Base-by-base conservation (phyloP, 2,113 vertebrate genomes). In the Cephalopterus ornatus region DNA sequence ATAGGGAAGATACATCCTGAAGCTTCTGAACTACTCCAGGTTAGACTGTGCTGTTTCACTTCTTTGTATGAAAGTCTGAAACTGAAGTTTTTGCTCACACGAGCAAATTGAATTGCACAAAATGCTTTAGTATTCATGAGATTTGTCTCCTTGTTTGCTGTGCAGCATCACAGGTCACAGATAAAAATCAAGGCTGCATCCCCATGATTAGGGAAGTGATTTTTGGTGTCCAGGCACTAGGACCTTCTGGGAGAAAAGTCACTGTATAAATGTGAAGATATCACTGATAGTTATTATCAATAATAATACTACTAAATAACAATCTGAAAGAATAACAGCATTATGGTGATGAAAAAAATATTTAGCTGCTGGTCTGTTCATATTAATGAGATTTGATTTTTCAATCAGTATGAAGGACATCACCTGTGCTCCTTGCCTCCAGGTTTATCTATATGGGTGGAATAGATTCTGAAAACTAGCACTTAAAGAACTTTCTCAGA, bases 401-500 rank as follows among this genome's bases (percentile, higher is more conserved):
- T 91, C 88, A 93, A 18, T 94, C 84, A 75, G 67, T 86, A 81
- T 91, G 82, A 96, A 95, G 89, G 84, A 89, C 83, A 66, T 82
- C 81, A 96, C 53, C 88, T 93, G 68, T 93, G 74, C 44, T 93
- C 67, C 65, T 94, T 96, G 82, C 89, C 77, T 95, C 71, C 80
- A 89, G 82, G 76, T 42, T 80, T 94, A 83, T 79, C 53, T 94
- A 87, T 72, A 90, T 55, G 46, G 62, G 61, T 89, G 66, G 86
- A 98, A 95, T 81, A 83, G 75, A 85, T 85, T 96, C 93, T 92
- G 61, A 97, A 96, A 67, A 97, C 67, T 73, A 80, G 42, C 89
- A 88, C 92, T 92, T 92, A 96, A n/a, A 95, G 87, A 94, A 92
- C 92, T 96, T 97, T 97, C 35, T 86, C 97, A 47, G 73, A 92